phyloP scores from a whole-genome alignment of 2,888 invertebrate species.

The Cerceris ruficornis region DNA sequence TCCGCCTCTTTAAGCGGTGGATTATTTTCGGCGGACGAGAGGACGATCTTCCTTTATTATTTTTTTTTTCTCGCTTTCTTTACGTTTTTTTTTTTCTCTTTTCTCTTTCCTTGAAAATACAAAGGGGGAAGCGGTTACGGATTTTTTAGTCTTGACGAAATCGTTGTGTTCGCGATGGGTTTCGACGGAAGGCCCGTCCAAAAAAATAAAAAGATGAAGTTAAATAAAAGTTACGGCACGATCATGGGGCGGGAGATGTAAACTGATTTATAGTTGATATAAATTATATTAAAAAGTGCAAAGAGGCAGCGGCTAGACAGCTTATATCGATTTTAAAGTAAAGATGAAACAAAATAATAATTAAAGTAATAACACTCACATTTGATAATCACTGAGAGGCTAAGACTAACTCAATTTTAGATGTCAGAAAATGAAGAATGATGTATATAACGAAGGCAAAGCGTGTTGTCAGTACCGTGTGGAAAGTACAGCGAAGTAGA shows the following conservation, averaged over 20 bases:
- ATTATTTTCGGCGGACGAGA: slow-evolving; percentile 48
- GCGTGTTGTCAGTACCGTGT: slow-evolving; percentile 25
- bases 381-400: slow-evolving; percentile 82
- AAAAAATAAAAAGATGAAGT: slow-evolving; percentile 11
- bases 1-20: slow-evolving; percentile 30
- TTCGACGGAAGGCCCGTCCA: slow-evolving; percentile 52
- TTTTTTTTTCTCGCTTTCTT: too few species aligned
- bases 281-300: slow-evolving; percentile 50
- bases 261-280: slow-evolving; percentile 52
- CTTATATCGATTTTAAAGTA: slow-evolving; percentile 73
- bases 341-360: slow-evolving; percentile 66
- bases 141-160: slow-evolving; percentile 36
- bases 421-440: slow-evolving; percentile 37
- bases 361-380: slow-evolving; percentile 74
- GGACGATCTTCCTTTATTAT: background rate
- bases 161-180: slow-evolving; percentile 60
- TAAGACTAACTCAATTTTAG: slow-evolving; percentile 81
- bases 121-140: slow-evolving; percentile 12
- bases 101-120: slow-evolving; percentile 7
- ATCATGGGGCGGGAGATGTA: slow-evolving; percentile 24
- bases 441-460: slow-evolving; percentile 14
- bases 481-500: slow-evolving; percentile 36
- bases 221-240: slow-evolving; percentile 13
- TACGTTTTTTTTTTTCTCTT: too few species aligned
- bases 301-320: slow-evolving; percentile 78